Evolutionary conservation across 2,797 vertebrate genomes (phyloP), one percentile per base, ranked within the genome.

Genomic region (Gymnopithys bicolor): DNA sequence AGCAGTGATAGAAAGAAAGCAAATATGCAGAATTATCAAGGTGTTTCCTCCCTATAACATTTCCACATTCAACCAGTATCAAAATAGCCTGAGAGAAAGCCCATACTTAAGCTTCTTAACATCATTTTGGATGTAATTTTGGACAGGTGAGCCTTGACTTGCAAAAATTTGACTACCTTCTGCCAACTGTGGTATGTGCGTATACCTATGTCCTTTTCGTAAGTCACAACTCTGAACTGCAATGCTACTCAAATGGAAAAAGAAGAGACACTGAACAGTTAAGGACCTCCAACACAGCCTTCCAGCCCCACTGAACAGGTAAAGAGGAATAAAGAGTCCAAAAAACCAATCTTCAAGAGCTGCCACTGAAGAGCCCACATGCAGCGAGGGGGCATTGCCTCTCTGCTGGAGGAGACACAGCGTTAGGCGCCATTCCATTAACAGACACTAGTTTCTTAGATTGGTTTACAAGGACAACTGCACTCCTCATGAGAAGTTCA

Each of bases 131-230:
- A 43, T 53, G 7, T 48, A n/a, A 18, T 62, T 94, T 88, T 76
- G 62, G 70, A 62, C 37, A 76, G 46, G 19, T 49, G 13, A 87
- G 19, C 17, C 37, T 84, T 84, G 45, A 67, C 7, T 83, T 30
- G n/a, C 14, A 53, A 58, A 49, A 59, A 46, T 7, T 1, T 62
- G 15, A 41, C 33, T 55, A 45, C 27, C 18, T 37, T 37, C 68
- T 66, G 55, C 18, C 41, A 62, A 32, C 46, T 64, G 28, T 32
- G 33, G 11, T 9, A 7, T 2, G 0, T 10, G 63, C 5, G 35
- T 58, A 67, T 37, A 60, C 5, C 7, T 0, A 2, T 14, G 35
- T 49, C 18, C 11, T 35, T 62, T 24, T 30, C 19, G 0, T 6
- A 67, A 60, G n/a, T 32, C 62, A 28, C 32, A 84, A 33, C 1